Base-by-base conservation (phyloP, 2,113 vertebrate species). In the Gymnocephalus cernua region DNA sequence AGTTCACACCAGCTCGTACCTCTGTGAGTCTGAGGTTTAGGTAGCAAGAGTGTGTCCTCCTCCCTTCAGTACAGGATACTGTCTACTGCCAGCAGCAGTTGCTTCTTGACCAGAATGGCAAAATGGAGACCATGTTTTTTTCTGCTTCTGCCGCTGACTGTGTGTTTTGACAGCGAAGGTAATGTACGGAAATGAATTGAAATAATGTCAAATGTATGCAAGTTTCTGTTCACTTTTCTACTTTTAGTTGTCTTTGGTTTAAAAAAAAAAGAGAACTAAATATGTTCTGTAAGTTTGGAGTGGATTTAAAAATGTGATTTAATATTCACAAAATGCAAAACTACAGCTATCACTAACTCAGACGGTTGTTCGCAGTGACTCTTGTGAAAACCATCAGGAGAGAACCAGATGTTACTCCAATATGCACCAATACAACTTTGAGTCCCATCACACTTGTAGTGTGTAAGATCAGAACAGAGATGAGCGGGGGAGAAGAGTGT, bases 381-480 rank as follows among this genome's bases (percentile, higher is more conserved):
- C 11, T 1, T 4, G 73, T 13, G 9, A 88, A 82, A 35, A 75
- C 41, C 2, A 0, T 53, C 0, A 9, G 23, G 0, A 63, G 54
- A 1, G 0, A 59, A 63, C 16, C 61, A 51, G 70, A 83, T 27
- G 27, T 67, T 3, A 81, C 73, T 76, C 47, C 44, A 12, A 0
- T 88, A 12, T 91, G 83, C 0, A 0, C 1, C 47, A 80, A 1
- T 44, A 2, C 27, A 1, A 74, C 84, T 23, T 0, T 2, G 0
- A 1, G 4, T 3, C 0, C 0, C 3, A 69, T 86, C 51, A 4
- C 0, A 0, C 0, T 75, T 0, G 13, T 86, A 4, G 0, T 61
- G 1, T 88, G 85, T 61, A 51, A 11, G 21, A 79, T 88, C 72
- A 61, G 16, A 11, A 82, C 69, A 21, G 25, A 82, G 47, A 59